Evolutionary conservation across 1,140 invertebrate genomes (phyloP), one percentile per base, ranked within the genome.

Genomic region (Drosophila guanche): DNA sequence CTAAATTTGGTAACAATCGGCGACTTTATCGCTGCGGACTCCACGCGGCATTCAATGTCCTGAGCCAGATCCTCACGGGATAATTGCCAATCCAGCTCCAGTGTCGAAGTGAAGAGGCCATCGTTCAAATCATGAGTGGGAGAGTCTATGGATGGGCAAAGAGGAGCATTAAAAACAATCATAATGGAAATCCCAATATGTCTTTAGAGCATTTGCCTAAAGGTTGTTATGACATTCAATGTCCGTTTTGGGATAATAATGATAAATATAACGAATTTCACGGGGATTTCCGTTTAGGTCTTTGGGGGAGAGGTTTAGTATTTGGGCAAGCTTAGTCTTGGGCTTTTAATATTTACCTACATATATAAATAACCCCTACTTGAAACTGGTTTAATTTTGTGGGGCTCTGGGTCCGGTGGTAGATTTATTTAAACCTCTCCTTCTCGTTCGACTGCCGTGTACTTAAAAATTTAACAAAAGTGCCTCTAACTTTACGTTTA

Each of bases 21-120:
- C 52, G 93, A 92, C 23, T 94, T 92, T 27, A 97, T 92, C 1
- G 96, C 95, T 20, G 94, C 94, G 68, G 95, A 97, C 60, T 94
- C 94, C 5, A 96, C 95, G 79, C 94, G 94, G 92, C 97, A 98
- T 84, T 95, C 95, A 80, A 97, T 95, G 60, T 94, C 94, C 8
- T 95, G 94, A 1, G 94, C 94, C 66, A 98, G 92, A 92, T 98
- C 96, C 37, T 94, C 94, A 29, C 97, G 93, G 20, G 95, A 94
- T 51, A 97, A 92, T 45, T 93, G 94, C 74, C 97, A 91, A 54
- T 94, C 92, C 69, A 96, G 90, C 70, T 93, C 93, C 58, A 94
- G 95, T 37, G 92, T 94, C 48, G 94, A 94, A 4, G 93, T 94
- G 20, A 94, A 95, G 5, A 94, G 92, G 16, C 94, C 95, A 76